Conservation (phyloP, 1,140 invertebrate species). For the Bursaphelenchus mucronatus region DNA sequence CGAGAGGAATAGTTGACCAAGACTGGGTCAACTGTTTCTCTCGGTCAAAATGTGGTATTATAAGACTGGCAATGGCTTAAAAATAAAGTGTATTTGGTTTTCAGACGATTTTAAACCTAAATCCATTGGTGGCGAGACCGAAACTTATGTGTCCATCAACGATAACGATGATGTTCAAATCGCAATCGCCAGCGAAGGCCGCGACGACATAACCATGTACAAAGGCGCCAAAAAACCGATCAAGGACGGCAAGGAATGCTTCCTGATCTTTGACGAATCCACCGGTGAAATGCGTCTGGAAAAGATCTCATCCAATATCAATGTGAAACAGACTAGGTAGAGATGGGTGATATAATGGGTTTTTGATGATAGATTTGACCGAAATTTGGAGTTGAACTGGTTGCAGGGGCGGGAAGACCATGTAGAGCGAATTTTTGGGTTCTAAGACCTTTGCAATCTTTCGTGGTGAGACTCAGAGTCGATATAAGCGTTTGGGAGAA, state of each 20-base stretch:
- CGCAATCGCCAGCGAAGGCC: slow-evolving; percentile 3
- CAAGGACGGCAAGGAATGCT: slow-evolving; percentile 19
- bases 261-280: slow-evolving; percentile 16
- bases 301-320: slow-evolving; percentile 3
- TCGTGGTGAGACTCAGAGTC: no score
- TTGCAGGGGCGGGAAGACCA: no score
- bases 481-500: no score
- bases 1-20: no score
- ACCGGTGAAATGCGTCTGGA: slow-evolving; percentile 11
- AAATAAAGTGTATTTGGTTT: neutral
- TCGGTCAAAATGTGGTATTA: no score
- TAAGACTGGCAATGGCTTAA: no score
- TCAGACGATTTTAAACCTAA: slow-evolving; percentile 21
- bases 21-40: no score
- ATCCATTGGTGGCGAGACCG: slow-evolving; percentile 10
- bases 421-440: no score
- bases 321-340: slow-evolving; percentile 15
- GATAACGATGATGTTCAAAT: slow-evolving; percentile 18
- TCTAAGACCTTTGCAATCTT: no score
- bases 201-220: slow-evolving; percentile 16
- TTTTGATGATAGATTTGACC: no score
- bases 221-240: slow-evolving; percentile 7
- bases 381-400: no score
- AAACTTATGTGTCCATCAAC: slow-evolving; percentile 11
- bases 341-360: neutral